Percentiles rank a stretch among this genome's conserved stretches.
phyloP scores from a whole-genome alignment of 1,140 invertebrate genomes.

The Tribolium castaneum region DNA sequence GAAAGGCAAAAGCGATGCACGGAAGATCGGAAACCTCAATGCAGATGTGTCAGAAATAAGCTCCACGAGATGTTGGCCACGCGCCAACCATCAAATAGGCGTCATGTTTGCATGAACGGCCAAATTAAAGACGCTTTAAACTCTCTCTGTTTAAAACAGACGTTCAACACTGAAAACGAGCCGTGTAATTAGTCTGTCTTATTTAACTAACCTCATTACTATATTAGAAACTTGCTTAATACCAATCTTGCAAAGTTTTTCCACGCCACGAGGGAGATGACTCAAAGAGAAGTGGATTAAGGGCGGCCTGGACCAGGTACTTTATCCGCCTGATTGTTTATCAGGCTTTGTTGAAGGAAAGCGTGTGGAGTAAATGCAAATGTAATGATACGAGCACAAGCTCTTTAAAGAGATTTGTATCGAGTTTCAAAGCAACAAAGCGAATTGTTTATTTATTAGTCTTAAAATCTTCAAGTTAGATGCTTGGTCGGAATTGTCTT shows the following conservation, averaged over 20 bases:
- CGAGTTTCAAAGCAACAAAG: not conserved
- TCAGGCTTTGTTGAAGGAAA: not conserved
- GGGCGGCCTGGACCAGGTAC: not conserved
- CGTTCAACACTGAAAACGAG: conserved; percentile 22
- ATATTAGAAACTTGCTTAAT: conserved; percentile 2
- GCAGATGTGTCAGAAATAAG: conserved; percentile 42
- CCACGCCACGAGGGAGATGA: not conserved
- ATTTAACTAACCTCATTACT: conserved; percentile 28
- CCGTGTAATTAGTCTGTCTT: conserved; percentile 31
- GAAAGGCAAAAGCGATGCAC: conserved; percentile 14
- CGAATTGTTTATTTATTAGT: not conserved
- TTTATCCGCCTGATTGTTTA: not conserved
- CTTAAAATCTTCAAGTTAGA: not conserved
- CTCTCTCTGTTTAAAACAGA: conserved; percentile 38
- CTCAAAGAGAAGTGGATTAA: not conserved
- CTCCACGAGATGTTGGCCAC: conserved; percentile 42
- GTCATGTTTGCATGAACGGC: conserved; percentile 45
- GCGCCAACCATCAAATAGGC: conserved; percentile 47
- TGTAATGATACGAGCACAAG: not conserved
- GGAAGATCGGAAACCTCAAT: conserved; percentile 7
- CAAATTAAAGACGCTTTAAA: conserved; percentile 44
- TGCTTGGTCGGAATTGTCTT: not conserved
- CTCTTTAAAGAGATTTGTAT: not conserved
- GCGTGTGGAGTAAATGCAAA: not conserved
- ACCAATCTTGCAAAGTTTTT: not conserved